phyloP scores from a whole-genome alignment of 2,113 vertebrate genomes.

The Polypterus bichir region DNA sequence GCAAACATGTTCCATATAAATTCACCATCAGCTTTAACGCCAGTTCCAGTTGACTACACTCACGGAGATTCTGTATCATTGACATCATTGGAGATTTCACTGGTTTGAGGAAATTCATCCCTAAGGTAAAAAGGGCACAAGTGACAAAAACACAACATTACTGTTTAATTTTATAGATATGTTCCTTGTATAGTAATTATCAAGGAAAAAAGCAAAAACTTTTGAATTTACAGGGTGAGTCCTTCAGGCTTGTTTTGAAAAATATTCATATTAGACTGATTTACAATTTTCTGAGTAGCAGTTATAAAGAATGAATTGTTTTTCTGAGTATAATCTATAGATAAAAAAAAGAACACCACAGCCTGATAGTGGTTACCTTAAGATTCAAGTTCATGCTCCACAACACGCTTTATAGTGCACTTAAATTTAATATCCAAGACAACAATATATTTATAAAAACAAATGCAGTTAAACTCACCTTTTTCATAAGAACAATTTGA shows the following conservation, averaged over 20 bases:
- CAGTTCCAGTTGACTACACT: conserved; percentile 79
- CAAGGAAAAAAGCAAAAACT: no score
- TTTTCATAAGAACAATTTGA: conserved; percentile 57
- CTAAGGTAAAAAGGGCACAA: background rate
- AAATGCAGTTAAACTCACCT: conserved; percentile 43
- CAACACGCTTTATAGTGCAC: background rate
- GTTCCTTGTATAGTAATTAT: no score
- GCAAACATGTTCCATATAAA: conserved; percentile 64
- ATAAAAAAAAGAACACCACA: background rate
- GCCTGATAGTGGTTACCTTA: conserved; percentile 7
- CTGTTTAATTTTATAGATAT: background rate
- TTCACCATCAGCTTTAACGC: conserved; percentile 56
- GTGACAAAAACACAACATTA: background rate
- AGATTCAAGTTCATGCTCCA: background rate
- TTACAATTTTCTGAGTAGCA: no score
- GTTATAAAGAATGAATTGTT: background rate
- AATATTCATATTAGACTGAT: no score
- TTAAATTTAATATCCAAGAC: background rate
- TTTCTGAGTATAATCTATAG: background rate
- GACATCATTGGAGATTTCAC: conserved; percentile 47
- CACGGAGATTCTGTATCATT: conserved; percentile 71
- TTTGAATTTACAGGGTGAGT: no score
- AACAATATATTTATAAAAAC: background rate
- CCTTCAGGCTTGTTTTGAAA: no score
- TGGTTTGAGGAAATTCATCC: conserved; percentile 54